Conservation (phyloP, 2,113 vertebrate species). For the Gallinago jamesoni region DNA sequence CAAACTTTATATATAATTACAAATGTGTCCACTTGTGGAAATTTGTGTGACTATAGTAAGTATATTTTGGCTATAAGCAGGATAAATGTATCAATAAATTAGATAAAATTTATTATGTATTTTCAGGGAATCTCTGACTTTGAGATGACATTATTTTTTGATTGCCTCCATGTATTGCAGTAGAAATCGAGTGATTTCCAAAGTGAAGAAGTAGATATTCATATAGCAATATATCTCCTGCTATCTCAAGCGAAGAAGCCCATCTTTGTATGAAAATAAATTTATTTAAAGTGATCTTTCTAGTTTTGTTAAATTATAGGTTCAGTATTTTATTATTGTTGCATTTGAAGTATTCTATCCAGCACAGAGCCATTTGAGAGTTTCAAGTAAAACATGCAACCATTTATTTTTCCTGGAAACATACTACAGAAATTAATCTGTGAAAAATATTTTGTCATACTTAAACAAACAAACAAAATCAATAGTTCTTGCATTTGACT, state of each 20-base stretch:
- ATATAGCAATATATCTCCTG: not conserved
- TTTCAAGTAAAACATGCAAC: not conserved
- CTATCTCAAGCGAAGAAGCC: not conserved
- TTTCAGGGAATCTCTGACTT: not conserved
- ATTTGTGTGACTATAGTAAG: not conserved
- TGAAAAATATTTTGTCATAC: not conserved
- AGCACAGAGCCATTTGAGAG: rapidly evolving
- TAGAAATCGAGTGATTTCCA: not conserved
- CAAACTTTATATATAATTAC: not conserved
- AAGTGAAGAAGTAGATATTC: not conserved
- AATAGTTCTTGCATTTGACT: not conserved
- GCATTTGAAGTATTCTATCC: not conserved
- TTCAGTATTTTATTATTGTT: not conserved
- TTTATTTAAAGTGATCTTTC: not conserved
- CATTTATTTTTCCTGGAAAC: not conserved
- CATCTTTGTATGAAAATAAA: not conserved
- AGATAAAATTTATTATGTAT: not conserved
- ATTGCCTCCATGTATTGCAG: not conserved
- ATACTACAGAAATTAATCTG: not conserved
- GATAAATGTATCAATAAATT: not conserved
- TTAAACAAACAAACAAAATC: not conserved
- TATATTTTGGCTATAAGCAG: not conserved
- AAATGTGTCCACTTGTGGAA: not conserved
- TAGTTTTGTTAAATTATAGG: not conserved
- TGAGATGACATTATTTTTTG: not conserved